Percentiles rank a stretch among this genome's conserved stretches.
Evolutionary conservation across 92 coral and sea anemone genomes (phyloP).

Genomic region (Porites evermanni): DNA sequence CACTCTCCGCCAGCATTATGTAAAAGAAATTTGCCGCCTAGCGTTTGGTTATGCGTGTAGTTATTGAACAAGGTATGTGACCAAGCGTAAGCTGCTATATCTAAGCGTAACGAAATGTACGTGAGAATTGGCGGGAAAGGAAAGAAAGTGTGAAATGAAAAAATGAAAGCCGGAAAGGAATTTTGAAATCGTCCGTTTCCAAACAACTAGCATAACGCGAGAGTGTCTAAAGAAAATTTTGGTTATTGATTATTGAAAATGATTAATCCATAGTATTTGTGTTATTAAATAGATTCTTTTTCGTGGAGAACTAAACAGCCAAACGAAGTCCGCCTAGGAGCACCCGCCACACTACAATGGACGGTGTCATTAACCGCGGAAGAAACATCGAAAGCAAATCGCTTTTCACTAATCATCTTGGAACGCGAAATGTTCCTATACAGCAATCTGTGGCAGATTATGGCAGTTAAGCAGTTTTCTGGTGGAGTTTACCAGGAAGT

Average conservation of each 20-base stretch:
- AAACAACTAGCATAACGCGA: background rate
- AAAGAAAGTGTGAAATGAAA: too few relatives aligned
- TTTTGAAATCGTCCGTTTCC: too few relatives aligned
- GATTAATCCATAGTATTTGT: background rate
- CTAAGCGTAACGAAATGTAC: too few relatives aligned
- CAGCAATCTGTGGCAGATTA: constrained; percentile 69
- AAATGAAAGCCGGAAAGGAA: too few relatives aligned
- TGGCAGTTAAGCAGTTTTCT: constrained; percentile 57
- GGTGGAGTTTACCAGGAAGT: constrained; percentile 22
- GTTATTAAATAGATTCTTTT: constrained; percentile 35
- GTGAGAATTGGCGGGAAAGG: too few relatives aligned
- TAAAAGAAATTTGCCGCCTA: too few relatives aligned
- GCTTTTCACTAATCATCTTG: constrained; percentile 62
- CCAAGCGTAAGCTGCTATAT: too few relatives aligned
- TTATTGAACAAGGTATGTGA: too few relatives aligned
- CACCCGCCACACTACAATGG: constrained; percentile 65
- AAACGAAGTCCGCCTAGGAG: constrained; percentile 32
- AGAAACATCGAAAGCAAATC: constrained; percentile 52
- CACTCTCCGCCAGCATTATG: too few relatives aligned
- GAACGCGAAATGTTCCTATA: constrained; percentile 77
- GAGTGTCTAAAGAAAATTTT: background rate
- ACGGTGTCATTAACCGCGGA: constrained; percentile 50
- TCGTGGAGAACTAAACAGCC: constrained; percentile 37
- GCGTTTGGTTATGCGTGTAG: too few relatives aligned
- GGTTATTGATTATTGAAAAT: background rate